Evolutionary conservation across 2,797 vertebrate species (phyloP).

Genomic region (Thamnophis elegans): DNA sequence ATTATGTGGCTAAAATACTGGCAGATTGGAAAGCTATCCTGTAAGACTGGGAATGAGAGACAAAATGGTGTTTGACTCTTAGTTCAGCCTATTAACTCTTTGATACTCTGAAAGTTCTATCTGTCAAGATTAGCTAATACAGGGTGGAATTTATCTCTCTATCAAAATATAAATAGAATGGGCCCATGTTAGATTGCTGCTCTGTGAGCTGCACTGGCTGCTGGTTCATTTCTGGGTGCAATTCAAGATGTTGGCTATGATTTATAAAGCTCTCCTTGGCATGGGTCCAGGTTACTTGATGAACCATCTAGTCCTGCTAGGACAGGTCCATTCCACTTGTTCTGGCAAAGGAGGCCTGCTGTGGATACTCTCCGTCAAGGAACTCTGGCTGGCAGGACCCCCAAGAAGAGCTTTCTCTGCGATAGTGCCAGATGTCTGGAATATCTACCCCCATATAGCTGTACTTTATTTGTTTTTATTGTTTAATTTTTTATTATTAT

Average conservation of each 20-base stretch:
- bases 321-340: not conserved
- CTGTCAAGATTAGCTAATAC: slow-evolving; percentile 20
- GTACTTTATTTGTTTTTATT: not conserved
- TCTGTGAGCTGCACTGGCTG: not conserved
- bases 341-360: not conserved
- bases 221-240: not conserved
- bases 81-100: not conserved
- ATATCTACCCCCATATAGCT: not conserved
- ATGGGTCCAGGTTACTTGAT: not conserved
- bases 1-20: slow-evolving; percentile 19
- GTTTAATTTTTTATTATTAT: not conserved
- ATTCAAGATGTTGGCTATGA: not conserved
- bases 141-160: not conserved
- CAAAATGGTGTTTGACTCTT: slow-evolving; percentile 13
- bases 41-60: not conserved
- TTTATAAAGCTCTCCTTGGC: not conserved
- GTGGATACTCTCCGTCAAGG: not conserved
- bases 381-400: not conserved
- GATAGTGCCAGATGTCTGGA: not conserved
- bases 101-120: not conserved
- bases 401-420: not conserved
- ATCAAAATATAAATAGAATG: slow-evolving; percentile 15
- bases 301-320: not conserved
- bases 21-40: slow-evolving; percentile 11
- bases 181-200: not conserved